Evolutionary conservation across 2,113 vertebrate species (phyloP), one percentile per base, ranked within the genome.

Genomic region (Sapayoa aenigma): DNA sequence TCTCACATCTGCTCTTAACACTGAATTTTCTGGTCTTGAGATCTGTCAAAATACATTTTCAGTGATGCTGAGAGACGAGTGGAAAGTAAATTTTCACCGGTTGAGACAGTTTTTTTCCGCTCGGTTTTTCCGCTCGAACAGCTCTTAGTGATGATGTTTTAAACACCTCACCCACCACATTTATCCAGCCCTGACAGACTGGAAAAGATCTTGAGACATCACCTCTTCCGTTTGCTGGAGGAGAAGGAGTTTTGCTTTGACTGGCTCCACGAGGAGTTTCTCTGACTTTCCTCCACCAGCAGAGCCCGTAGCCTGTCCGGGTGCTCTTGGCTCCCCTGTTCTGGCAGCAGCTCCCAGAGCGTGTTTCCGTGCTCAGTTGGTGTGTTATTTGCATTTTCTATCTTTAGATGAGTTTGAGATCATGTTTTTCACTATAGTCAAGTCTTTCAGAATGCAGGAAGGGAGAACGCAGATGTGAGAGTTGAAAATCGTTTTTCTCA

Each of bases 381-480:
- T 72, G 63, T 21, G 2, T 87, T 65, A 96, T 93, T 96, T 96
- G 95, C 93, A 95, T 96, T 90, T 96, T 90, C 90, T 94, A 56
- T 94, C 88, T 93, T 92, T 89, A 90, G 85, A 56, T 68, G 35
- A 84, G 37, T 60, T 88, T 41, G 55, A 90, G 84, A 42, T 80
- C 25, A 5, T 93, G 81, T 71, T 93, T 95, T 94, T 90, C 76
- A 88, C 42, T 47, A 30, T 42, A 88, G 76, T 58, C 74, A n/a
- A 49, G 21, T 58, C 47, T 87, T 84, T 73, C 52, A 58, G 79
- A 91, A 21, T 46, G 47, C 77, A 52, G 47, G 69, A 66, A 72
- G 21, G 44, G 62, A 67, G 73, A 68, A 18, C 27, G 47, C 37
- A 93, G 21, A 23, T 79, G 58, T 35, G 81, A 93, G 53, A 31